A percentile compares a stretch with the other conserved stretches of the same genome.
Evolutionary conservation across 2,888 invertebrate species (phyloP).

Genomic region (Opisthograptis luteolata): DNA sequence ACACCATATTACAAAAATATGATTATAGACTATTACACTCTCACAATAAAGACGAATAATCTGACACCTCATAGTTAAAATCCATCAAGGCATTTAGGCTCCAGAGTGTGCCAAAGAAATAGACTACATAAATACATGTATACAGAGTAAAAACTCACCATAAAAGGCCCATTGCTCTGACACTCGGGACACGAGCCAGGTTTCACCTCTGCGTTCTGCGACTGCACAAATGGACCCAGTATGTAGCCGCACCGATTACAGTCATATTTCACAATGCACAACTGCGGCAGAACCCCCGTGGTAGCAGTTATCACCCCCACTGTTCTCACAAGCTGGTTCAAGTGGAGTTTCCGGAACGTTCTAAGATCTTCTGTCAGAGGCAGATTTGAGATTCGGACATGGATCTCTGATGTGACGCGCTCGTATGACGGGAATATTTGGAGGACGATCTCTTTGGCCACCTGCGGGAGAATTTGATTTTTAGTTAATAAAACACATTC

Average conservation of each 20-base stretch:
- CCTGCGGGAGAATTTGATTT: conserved; percentile 35
- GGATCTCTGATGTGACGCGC: conserved; percentile 96
- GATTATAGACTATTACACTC: no score
- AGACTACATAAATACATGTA: no score
- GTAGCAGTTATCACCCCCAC: conserved; percentile 97
- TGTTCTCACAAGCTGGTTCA: conserved; percentile 96
- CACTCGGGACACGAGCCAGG: conserved; percentile 99
- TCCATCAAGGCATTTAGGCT: no score
- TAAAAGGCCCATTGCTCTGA: conserved; percentile 97
- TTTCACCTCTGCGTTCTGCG: conserved; percentile 96
- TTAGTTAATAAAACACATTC: neutral
- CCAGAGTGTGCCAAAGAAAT: no score
- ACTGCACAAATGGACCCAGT: conserved; percentile 98
- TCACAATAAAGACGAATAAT: no score
- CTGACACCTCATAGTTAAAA: no score
- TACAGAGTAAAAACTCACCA: conserved; percentile 86
- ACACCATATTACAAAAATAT: no score
- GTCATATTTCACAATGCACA: conserved; percentile 98
- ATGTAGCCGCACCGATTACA: conserved; percentile 98
- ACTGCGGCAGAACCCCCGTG: conserved; percentile 97
- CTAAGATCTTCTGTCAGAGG: conserved; percentile 98
- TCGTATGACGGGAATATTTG: conserved; percentile 98
- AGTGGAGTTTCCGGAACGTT: conserved; percentile 93
- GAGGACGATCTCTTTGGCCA: conserved; percentile 96
- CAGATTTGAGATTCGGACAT: conserved; percentile 96